These are phyloP conservation scores for Paracanthobrama guichenoti DNA, from an alignment of 2,113 vertebrate genomes.

Conservation along the genomic window DNA sequence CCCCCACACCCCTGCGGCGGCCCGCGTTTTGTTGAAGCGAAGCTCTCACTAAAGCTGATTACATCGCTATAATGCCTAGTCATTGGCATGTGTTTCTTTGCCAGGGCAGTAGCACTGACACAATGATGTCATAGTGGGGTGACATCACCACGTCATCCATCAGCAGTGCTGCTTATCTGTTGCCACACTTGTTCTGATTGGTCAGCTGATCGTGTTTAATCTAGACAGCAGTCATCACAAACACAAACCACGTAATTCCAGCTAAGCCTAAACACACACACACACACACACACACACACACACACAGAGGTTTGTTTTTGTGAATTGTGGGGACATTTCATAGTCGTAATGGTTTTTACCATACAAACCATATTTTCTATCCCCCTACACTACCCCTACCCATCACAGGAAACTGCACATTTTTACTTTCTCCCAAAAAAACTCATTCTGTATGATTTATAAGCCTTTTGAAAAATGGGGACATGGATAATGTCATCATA, in stretches of 20 bases:
- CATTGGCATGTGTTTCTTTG: not conserved
- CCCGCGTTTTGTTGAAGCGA: slow-evolving; percentile 23
- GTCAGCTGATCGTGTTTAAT: slow-evolving; percentile 26
- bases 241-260: slow-evolving; percentile 11
- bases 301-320: too few species aligned
- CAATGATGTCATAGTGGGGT: slow-evolving; percentile 48
- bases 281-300: too few species aligned
- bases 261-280: not conserved
- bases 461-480: too few species aligned
- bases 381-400: too few species aligned
- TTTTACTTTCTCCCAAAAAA: too few species aligned
- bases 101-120: slow-evolving; percentile 3
- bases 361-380: too few species aligned
- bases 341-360: too few species aligned
- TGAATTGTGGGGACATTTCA: too few species aligned
- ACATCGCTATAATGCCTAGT: slow-evolving; percentile 37
- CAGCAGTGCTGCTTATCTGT: slow-evolving; percentile 23
- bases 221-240: slow-evolving; percentile 25
- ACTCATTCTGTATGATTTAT: too few species aligned
- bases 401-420: too few species aligned
- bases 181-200: not conserved
- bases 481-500: too few species aligned
- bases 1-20: slow-evolving; percentile 21
- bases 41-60: slow-evolving; percentile 40
- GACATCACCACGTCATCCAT: slow-evolving; percentile 44